Conservation (phyloP, 2,888 invertebrate species). For the Pyrochroa serraticornis region DNA sequence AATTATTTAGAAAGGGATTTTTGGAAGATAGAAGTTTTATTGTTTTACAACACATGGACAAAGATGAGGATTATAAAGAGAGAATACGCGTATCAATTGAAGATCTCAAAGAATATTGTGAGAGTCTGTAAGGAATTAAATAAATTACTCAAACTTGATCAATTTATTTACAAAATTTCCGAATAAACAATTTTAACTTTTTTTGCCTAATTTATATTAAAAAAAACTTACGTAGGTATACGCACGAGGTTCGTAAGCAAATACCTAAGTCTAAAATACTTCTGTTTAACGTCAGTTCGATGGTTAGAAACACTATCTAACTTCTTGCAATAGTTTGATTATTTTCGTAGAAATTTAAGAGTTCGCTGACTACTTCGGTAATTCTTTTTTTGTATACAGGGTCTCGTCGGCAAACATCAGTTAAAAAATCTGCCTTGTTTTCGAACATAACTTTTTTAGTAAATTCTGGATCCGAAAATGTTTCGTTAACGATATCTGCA, state of each 20-base stretch:
- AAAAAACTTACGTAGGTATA: too few species aligned
- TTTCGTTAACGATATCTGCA: conserved; percentile 29
- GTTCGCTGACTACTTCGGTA: conserved; percentile 32
- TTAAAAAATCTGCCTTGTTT: conserved; percentile 33
- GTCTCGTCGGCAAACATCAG: conserved; percentile 32
- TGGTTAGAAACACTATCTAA: too few species aligned
- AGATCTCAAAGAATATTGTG: conserved; percentile 46
- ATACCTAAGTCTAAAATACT: not conserved
- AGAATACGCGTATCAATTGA: conserved; percentile 40
- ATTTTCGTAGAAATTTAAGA: conserved; percentile 29
- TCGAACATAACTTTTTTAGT: conserved; percentile 32
- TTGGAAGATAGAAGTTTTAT: conserved; percentile 45
- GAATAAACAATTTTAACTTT: too few species aligned
- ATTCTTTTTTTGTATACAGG: conserved; percentile 33
- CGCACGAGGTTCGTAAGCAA: too few species aligned
- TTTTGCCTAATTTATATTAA: not conserved
- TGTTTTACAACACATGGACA: conserved; percentile 39
- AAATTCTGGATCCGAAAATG: conserved; percentile 31
- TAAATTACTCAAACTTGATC: not conserved
- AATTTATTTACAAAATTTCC: too few species aligned
- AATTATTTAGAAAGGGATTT: conserved; percentile 38
- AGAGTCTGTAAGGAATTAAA: conserved; percentile 26
- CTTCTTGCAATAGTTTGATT: not conserved
- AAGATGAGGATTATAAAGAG: conserved; percentile 38
- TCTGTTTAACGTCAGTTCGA: not conserved